Conservation (phyloP, 2,113 vertebrate species). For the Perca schrenkii region DNA sequence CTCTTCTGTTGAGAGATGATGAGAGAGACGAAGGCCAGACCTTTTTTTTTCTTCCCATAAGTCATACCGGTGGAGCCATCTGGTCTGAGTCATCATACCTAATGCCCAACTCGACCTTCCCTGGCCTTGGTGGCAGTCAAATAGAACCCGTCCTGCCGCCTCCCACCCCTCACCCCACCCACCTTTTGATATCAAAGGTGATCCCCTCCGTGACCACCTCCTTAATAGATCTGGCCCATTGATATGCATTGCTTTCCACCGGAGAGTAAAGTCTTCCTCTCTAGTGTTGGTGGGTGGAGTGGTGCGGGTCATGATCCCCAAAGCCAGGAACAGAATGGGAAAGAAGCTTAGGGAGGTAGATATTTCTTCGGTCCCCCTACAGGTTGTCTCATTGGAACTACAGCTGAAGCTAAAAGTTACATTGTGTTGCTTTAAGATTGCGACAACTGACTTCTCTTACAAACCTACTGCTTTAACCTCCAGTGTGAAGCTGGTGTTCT, state of each 20-base stretch:
- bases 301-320: slow-evolving; percentile 31
- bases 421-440: not conserved
- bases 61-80: slow-evolving; percentile 48
- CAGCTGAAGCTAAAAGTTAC: too few species aligned
- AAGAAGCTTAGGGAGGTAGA: not conserved
- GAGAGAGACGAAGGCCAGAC: slow-evolving; percentile 25
- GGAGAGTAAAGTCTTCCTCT: slow-evolving; percentile 12
- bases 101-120: slow-evolving; percentile 51
- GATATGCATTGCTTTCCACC: slow-evolving; percentile 70
- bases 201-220: slow-evolving; percentile 41
- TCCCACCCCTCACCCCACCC: not conserved
- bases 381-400: too few species aligned
- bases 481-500: not conserved
- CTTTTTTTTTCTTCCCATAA: slow-evolving; percentile 2
- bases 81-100: slow-evolving; percentile 50
- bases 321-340: slow-evolving; percentile 10
- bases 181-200: slow-evolving; percentile 23
- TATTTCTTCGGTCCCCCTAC: too few species aligned
- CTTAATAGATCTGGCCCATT: slow-evolving; percentile 58
- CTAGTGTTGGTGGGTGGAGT: slow-evolving; percentile 13
- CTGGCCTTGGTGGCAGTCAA: slow-evolving; percentile 47
- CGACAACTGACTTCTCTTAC: not conserved
- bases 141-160: slow-evolving; percentile 28
- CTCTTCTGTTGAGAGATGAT: slow-evolving; percentile 16
- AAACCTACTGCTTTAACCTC: not conserved